These are phyloP conservation scores for Typhlichthys eigenmanni DNA, from an alignment of 2,797 vertebrate genomes.

Conservation along the genomic window DNA sequence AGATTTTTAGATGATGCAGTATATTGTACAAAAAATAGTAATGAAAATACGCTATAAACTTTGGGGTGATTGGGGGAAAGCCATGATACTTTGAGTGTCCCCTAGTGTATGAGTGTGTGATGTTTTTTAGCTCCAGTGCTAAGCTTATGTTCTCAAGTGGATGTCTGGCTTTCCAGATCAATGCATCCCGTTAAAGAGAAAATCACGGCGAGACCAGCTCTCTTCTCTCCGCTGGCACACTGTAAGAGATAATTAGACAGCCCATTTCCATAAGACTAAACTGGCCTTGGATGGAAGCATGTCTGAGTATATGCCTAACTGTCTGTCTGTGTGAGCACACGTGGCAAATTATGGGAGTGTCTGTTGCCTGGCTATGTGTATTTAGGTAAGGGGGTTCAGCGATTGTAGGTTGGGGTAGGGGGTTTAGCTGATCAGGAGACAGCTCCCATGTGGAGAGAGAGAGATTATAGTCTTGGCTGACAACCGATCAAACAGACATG, in stretches of 20 bases:
- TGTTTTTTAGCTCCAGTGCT: conserved; percentile 10
- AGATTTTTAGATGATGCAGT: no score
- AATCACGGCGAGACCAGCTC: conserved; percentile 31
- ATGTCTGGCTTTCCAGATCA: conserved; percentile 46
- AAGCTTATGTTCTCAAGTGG: conserved; percentile 31
- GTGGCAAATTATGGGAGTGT: conserved; percentile 27
- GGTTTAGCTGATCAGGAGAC: conserved; percentile 12
- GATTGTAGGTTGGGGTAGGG: conserved; percentile 16
- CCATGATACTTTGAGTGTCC: conserved; percentile 10
- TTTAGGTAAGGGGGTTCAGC: conserved; percentile 3
- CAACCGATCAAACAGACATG: conserved; percentile 33
- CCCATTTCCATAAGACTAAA: conserved; percentile 56
- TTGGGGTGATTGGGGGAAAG: neutral
- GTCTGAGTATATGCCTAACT: conserved; percentile 34
- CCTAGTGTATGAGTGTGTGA: conserved; percentile 2
- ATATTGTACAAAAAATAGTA: conserved; percentile 6
- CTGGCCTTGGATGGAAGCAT: conserved; percentile 26
- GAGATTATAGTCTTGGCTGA: conserved; percentile 33
- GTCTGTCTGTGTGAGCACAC: conserved; percentile 28
- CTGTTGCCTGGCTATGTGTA: neutral
- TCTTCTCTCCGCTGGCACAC: conserved; percentile 27
- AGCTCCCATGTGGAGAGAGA: conserved; percentile 25
- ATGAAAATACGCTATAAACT: neutral
- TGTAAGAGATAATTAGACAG: conserved; percentile 56
- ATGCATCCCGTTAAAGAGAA: conserved; percentile 42